Conservation (phyloP, 2,888 invertebrate genomes). For the Biston betularia region DNA sequence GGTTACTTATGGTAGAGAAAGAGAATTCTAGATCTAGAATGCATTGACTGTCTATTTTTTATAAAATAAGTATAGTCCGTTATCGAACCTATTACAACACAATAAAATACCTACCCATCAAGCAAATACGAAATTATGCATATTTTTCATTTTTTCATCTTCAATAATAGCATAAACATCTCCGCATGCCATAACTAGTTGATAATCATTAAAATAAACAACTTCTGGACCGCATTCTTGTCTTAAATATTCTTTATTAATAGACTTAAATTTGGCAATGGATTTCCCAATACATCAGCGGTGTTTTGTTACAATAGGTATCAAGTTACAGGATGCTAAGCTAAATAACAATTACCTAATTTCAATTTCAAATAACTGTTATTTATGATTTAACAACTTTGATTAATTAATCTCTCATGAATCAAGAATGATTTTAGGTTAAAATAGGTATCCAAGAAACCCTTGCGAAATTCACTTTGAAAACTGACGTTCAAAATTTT, state of each 20-base stretch:
- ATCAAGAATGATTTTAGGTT: too few species aligned
- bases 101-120: background rate
- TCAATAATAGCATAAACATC: constrained; percentile 9
- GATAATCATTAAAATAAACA: constrained; percentile 35
- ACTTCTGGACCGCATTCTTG: constrained; percentile 44
- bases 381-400: background rate
- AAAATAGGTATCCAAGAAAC: too few species aligned
- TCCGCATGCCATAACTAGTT: constrained; percentile 32
- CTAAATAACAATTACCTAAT: constrained; percentile 23
- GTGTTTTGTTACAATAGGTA: constrained; percentile 45
- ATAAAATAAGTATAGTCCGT: too few species aligned
- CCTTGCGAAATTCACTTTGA: too few species aligned
- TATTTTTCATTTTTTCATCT: background rate
- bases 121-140: background rate
- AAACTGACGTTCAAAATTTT: too few species aligned
- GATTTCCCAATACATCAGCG: constrained; percentile 45
- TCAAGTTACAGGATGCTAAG: constrained; percentile 43
- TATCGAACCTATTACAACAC: too few species aligned
- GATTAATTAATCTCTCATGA: background rate
- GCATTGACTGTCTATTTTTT: too few species aligned
- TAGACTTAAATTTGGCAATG: constrained; percentile 44
- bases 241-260: constrained; percentile 43
- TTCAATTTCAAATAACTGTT: constrained; percentile 1
- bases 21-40: too few species aligned
- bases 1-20: too few species aligned